phyloP scores from a whole-genome alignment of 1,140 invertebrate genomes.

The Zaprionus ornatus region DNA sequence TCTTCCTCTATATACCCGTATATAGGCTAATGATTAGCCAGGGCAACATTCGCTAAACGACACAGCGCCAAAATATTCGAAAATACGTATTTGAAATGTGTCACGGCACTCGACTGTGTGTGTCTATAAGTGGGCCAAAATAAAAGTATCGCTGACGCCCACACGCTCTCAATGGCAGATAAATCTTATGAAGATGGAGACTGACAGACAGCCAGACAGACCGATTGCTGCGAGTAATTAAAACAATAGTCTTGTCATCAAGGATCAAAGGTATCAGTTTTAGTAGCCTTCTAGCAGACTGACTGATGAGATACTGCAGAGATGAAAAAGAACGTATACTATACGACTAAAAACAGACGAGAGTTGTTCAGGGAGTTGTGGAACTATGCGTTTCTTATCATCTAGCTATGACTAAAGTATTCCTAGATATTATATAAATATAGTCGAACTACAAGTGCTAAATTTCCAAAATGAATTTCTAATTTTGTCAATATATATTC shows the following conservation, averaged over 20 bases:
- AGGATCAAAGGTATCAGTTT: slow-evolving; percentile 20
- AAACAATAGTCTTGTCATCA: slow-evolving; percentile 28
- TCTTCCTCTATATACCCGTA: neutral
- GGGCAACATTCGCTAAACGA: slow-evolving; percentile 5
- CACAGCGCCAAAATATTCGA: slow-evolving; percentile 2
- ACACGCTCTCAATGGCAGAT: slow-evolving; percentile 37
- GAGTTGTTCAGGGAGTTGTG: neutral
- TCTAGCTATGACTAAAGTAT: too few species aligned
- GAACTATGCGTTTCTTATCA: neutral
- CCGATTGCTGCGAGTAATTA: slow-evolving; percentile 3
- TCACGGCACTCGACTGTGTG: slow-evolving; percentile 43
- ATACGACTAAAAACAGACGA: neutral
- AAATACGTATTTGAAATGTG: slow-evolving; percentile 53
- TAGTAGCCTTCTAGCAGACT: neutral
- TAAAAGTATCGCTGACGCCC: slow-evolving; percentile 52
- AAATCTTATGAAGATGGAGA: slow-evolving; percentile 37
- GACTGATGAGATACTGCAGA: neutral
- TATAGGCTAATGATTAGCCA: slow-evolving; percentile 29
- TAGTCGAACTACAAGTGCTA: too few species aligned
- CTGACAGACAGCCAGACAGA: neutral
- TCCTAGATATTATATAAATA: too few species aligned
- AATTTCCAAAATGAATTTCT: too few species aligned
- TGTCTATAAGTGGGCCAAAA: slow-evolving; percentile 40
- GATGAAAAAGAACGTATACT: neutral
- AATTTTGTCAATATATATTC: too few species aligned